A percentile compares a stretch with the other conserved stretches of the same genome.
phyloP scores from a whole-genome alignment of 2,888 invertebrate genomes.

The Didymodactylos carnosus region DNA sequence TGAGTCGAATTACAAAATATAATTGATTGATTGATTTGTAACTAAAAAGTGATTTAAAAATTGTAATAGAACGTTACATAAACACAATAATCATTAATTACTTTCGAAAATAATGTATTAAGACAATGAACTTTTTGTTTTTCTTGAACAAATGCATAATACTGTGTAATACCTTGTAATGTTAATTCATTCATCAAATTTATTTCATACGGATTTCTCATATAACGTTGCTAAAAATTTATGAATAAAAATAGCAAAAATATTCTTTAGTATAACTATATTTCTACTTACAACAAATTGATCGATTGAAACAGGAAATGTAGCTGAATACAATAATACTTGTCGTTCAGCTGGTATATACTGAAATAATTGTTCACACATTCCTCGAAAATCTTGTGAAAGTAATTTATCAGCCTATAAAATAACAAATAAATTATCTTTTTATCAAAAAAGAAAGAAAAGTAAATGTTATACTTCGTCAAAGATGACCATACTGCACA shows the following conservation, averaged over 20 bases:
- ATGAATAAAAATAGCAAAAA: too few relatives aligned
- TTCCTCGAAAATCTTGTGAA: conserved; percentile 95
- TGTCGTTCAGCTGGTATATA: conserved; percentile 79
- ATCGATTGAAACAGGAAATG: conserved; percentile 92
- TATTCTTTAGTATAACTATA: too few relatives aligned
- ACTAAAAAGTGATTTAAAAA: too few relatives aligned
- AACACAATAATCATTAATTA: too few relatives aligned
- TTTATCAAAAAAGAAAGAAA: too few relatives aligned
- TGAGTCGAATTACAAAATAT: conserved; percentile 99
- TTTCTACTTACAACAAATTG: conserved; percentile 61
- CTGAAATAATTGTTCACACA: conserved; percentile 87
- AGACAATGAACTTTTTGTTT: conserved; percentile 98
- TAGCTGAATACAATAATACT: conserved; percentile 92
- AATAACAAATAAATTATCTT: too few relatives aligned
- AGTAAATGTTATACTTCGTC: too few relatives aligned
- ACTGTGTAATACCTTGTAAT: conserved; percentile 93
- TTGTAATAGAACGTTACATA: too few relatives aligned
- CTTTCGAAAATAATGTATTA: conserved; percentile 94
- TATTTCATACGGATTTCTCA: conserved; percentile 84
- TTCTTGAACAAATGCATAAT: conserved; percentile 99
- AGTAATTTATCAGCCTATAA: conserved; percentile 38
- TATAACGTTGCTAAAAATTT: conserved; percentile 70
- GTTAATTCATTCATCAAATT: conserved; percentile 99
- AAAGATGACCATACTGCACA: conserved; percentile 56
- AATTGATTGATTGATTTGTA: conserved; percentile 98